A percentile compares a stretch with the other conserved stretches of the same genome.
These are phyloP conservation scores for Raja brachyura DNA, from an alignment of 2,113 vertebrate species.

Conservation along the genomic window DNA sequence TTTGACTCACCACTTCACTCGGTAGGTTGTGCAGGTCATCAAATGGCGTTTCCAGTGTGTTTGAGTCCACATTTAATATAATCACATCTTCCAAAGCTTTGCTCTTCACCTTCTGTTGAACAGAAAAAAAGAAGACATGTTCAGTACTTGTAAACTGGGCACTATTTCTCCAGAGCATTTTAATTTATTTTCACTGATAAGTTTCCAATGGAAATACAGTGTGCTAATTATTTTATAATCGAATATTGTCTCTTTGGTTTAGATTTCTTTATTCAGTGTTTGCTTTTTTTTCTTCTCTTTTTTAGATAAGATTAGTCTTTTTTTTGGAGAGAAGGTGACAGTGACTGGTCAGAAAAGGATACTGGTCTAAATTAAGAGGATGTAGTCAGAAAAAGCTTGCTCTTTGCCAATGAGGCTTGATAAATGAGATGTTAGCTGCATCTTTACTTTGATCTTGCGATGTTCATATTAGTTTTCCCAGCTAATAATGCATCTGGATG, in stretches of 20 bases:
- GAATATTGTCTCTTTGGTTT: constrained; percentile 64
- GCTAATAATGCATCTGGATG: constrained; percentile 68
- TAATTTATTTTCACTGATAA: constrained; percentile 61
- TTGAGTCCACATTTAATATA: constrained; percentile 90
- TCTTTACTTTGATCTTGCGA: constrained; percentile 80
- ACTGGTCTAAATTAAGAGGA: constrained; percentile 69
- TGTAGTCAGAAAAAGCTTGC: constrained; percentile 57
- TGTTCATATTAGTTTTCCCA: constrained; percentile 42
- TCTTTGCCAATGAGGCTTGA: constrained; percentile 83
- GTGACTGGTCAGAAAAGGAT: constrained; percentile 83
- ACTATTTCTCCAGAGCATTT: constrained; percentile 63
- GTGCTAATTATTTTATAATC: constrained; percentile 42
- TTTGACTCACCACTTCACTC: constrained; percentile 80
- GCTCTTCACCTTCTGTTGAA: constrained; percentile 73
- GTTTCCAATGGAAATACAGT: constrained; percentile 54
- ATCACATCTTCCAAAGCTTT: constrained; percentile 89
- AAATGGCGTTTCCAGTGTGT: constrained; percentile 84
- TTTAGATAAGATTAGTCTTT: too few relatives aligned
- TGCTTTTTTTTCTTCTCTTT: too few relatives aligned
- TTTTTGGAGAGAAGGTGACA: constrained; percentile 80
- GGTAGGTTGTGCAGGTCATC: constrained; percentile 88
- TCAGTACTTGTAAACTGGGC: constrained; percentile 47
- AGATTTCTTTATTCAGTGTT: constrained; percentile 57
- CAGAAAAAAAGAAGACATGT: constrained; percentile 42
- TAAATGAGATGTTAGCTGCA: constrained; percentile 83